Evolutionary conservation across 2,113 vertebrate genomes (phyloP).

Genomic region (Neotoma lepida): DNA sequence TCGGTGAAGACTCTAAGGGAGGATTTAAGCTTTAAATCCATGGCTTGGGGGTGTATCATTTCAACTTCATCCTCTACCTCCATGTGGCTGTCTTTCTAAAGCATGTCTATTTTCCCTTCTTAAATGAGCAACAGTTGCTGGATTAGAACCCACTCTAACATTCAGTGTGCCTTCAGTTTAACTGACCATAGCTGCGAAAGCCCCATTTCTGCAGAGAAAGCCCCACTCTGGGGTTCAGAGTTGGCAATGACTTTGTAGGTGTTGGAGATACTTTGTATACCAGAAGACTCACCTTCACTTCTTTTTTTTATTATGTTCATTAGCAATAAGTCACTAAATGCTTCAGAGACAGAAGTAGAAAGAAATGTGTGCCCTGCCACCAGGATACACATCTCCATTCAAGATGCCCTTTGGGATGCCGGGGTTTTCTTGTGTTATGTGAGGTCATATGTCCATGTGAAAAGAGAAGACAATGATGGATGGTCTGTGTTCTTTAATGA

Average conservation of each 20-base stretch:
- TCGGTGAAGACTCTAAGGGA: neutral
- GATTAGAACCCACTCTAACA: neutral
- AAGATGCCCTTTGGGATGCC: neutral
- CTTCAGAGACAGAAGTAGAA: neutral
- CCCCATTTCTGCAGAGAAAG: neutral
- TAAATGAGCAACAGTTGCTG: neutral
- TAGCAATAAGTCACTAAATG: neutral
- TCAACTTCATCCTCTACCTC: neutral
- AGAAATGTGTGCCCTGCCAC: neutral
- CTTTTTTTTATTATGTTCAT: conserved; percentile 16
- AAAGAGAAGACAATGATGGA: neutral
- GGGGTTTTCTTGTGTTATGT: neutral
- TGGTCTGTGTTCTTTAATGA: neutral
- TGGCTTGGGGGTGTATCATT: neutral
- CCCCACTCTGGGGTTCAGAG: neutral
- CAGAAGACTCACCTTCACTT: neutral
- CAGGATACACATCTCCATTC: neutral
- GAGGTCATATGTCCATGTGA: neutral
- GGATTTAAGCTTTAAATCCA: neutral
- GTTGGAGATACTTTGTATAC: neutral
- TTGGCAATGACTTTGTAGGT: neutral
- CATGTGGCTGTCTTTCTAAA: neutral
- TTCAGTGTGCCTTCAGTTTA: neutral
- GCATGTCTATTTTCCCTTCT: neutral
- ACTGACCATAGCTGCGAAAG: neutral